Conservation (phyloP, 2,888 invertebrate species). For the Eubasilissa splendida region DNA sequence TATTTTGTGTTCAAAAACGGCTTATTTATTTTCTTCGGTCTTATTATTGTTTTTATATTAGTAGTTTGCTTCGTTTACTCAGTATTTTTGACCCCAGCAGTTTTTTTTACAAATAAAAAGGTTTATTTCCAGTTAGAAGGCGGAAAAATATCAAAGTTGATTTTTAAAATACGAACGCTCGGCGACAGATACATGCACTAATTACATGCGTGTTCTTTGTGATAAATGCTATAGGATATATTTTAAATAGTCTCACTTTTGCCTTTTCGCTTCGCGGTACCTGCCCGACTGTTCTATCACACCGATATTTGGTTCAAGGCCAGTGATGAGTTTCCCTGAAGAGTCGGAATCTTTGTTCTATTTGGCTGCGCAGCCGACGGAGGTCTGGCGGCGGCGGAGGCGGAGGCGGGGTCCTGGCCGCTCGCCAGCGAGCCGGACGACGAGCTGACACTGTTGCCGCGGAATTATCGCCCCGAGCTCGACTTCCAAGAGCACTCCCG, state of each 20-base stretch:
- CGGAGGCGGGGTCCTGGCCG: neutral
- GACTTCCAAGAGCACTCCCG: neutral
- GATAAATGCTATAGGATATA: no score
- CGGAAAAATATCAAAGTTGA: no score
- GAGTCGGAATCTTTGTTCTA: conserved; percentile 15
- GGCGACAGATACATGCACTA: no score
- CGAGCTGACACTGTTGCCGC: conserved; percentile 15
- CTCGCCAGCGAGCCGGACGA: neutral
- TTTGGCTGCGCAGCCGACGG: neutral
- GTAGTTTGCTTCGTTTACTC: no score
- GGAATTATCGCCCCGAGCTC: neutral
- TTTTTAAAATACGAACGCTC: no score
- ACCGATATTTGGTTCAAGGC: conserved; percentile 27
- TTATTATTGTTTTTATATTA: no score
- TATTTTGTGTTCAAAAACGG: no score
- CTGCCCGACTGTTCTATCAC: neutral
- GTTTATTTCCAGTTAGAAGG: no score
- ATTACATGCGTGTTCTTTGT: no score
- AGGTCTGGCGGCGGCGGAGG: neutral
- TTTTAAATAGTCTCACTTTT: neutral
- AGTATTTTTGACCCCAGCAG: no score
- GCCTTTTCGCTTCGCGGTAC: neutral
- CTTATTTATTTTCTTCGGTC: no score
- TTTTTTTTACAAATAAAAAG: no score
- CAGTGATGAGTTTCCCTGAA: conserved; percentile 17